A percentile compares a stretch with the other conserved stretches of the same genome.
Evolutionary conservation across 2,113 vertebrate genomes (phyloP).

Genomic region (Equus przewalskii): DNA sequence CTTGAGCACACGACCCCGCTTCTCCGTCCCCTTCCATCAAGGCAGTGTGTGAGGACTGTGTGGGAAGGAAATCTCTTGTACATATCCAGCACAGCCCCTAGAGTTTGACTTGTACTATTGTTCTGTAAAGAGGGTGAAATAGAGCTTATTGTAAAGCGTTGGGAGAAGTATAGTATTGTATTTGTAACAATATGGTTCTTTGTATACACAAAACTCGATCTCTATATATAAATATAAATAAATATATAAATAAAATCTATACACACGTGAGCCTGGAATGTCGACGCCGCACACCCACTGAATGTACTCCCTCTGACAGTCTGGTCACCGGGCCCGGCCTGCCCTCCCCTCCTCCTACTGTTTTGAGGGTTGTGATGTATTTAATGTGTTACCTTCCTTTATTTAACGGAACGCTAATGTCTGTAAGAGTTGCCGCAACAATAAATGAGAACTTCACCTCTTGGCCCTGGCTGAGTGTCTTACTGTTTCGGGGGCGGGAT

Average conservation of each 20-base stretch:
- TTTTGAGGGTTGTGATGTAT: constrained; percentile 90
- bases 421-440: constrained; percentile 95
- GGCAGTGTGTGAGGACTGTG: constrained; percentile 78
- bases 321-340: constrained; percentile 86
- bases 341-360: constrained; percentile 84
- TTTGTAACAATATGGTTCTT: constrained; percentile 91
- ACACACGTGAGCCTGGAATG: constrained; percentile 89
- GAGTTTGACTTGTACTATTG: constrained; percentile 85
- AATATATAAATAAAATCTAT: constrained; percentile 83
- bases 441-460: constrained; percentile 88
- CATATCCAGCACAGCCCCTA: constrained; percentile 89
- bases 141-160: constrained; percentile 88
- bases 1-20: constrained; percentile 49
- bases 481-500: background rate
- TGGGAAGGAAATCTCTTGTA: constrained; percentile 86
- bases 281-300: constrained; percentile 93
- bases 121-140: constrained; percentile 89
- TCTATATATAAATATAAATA: constrained; percentile 87
- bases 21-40: constrained; percentile 74
- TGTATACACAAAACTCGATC: constrained; percentile 89
- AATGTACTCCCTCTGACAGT: constrained; percentile 93
- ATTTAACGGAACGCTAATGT: constrained; percentile 93
- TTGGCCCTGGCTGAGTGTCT: constrained; percentile 77
- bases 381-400: constrained; percentile 92
- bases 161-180: constrained; percentile 91